Conservation (phyloP, 2,797 vertebrate genomes). For the Gymnodraco acuticeps region DNA sequence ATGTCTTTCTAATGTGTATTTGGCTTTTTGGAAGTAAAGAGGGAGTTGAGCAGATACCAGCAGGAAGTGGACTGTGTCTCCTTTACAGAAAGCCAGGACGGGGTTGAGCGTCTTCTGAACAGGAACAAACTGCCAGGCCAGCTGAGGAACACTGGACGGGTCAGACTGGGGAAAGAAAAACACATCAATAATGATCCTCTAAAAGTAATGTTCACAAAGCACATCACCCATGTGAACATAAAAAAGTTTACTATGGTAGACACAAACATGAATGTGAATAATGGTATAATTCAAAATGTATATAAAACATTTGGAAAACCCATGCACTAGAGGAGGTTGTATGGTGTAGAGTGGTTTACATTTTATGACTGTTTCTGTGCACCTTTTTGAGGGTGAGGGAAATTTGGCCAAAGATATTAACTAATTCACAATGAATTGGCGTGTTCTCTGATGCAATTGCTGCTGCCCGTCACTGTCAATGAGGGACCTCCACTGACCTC, state of each 20-base stretch:
- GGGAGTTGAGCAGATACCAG: constrained; percentile 81
- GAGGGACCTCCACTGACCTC: no score
- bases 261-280: no score
- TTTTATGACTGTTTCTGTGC: no score
- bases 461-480: background rate
- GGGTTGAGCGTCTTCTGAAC: constrained; percentile 93
- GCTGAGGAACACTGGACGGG: constrained; percentile 93
- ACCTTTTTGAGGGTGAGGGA: no score
- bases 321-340: no score
- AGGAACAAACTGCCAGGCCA: constrained; percentile 96
- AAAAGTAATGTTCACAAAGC: background rate
- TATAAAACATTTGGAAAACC: no score
- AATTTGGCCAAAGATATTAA: no score
- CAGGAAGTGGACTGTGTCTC: constrained; percentile 94
- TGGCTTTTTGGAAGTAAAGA: background rate
- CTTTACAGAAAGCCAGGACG: constrained; percentile 96
- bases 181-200: background rate
- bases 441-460: background rate
- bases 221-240: background rate
- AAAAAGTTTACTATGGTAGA: background rate
- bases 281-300: no score
- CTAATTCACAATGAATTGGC: background rate
- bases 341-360: no score
- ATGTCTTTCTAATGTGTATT: background rate
- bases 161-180: constrained; percentile 85